A percentile compares a stretch with the other conserved stretches of the same genome.
Evolutionary conservation across 2,797 vertebrate species (phyloP).

Genomic region (Phrynocephalus guinanensis): DNA sequence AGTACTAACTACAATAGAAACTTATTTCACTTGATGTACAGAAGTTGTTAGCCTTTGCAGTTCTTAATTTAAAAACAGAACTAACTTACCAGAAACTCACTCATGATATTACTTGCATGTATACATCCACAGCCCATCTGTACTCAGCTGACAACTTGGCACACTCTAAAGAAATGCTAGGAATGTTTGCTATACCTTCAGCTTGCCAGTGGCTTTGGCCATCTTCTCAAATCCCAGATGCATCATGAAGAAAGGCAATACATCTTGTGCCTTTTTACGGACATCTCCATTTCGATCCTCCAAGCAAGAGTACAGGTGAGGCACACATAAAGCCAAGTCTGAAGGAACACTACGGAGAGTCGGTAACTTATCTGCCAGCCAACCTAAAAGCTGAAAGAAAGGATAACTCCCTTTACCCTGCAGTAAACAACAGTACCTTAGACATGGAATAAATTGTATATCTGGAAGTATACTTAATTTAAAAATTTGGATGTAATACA

Average conservation of each 20-base stretch:
- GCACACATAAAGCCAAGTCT: constrained; percentile 89
- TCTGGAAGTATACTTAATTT: neutral
- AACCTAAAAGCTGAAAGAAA: constrained; percentile 87
- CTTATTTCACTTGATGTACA: neutral
- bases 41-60: neutral
- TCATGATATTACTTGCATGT: neutral
- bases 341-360: constrained; percentile 85
- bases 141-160: neutral
- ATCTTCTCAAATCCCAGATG: constrained; percentile 96
- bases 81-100: neutral
- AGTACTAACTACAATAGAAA: neutral
- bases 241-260: constrained; percentile 97
- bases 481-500: neutral
- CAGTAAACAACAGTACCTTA: neutral
- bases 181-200: constrained; percentile 83
- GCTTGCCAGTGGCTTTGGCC: constrained; percentile 91
- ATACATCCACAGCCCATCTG: neutral
- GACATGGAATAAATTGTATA: neutral
- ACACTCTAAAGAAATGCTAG: neutral
- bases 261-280: constrained; percentile 96
- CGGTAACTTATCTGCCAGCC: constrained; percentile 95
- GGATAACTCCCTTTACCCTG: constrained; percentile 30
- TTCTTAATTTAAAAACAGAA: neutral
- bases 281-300: constrained; percentile 97
- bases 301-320: constrained; percentile 90